Conservation (phyloP, 2,888 invertebrate species). For the Homarus gammarus region DNA sequence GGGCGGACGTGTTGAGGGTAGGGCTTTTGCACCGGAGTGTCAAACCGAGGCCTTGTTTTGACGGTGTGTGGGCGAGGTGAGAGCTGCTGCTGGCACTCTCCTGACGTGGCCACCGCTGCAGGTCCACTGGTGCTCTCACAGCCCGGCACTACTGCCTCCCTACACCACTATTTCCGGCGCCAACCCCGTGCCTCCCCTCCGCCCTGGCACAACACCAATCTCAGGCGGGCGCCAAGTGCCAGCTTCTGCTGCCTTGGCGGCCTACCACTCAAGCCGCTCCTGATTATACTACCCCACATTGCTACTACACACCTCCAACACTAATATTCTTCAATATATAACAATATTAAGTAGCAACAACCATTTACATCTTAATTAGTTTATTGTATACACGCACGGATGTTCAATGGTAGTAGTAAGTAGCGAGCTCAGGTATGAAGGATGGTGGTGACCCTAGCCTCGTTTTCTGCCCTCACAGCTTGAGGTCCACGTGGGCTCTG, state of each 20-base stretch:
- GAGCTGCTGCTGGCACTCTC: constrained; percentile 32
- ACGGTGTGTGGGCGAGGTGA: constrained; percentile 8
- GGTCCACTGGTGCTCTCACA: constrained; percentile 48
- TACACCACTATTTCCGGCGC: constrained; percentile 63
- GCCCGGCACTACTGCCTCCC: constrained; percentile 48
- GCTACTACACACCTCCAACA: not conserved
- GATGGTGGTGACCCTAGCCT: too few species aligned
- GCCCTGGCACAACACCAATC: constrained; percentile 52
- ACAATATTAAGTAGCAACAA: not conserved
- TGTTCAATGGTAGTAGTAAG: too few species aligned
- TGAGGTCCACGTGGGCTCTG: not conserved
- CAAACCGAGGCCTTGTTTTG: not conserved
- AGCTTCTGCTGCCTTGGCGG: constrained; percentile 30
- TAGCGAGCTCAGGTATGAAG: too few species aligned
- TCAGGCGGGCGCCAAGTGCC: constrained; percentile 52
- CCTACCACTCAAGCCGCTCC: not conserved
- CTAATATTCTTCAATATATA: not conserved
- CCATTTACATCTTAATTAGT: too few species aligned
- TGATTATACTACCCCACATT: not conserved
- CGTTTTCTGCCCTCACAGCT: not conserved
- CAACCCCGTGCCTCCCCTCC: constrained; percentile 41
- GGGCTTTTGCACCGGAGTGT: not conserved
- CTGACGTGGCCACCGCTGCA: constrained; percentile 63
- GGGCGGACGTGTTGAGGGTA: not conserved
- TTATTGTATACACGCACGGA: too few species aligned